A percentile compares a stretch with the other conserved stretches of the same genome.
Conservation (phyloP, 2,113 vertebrate genomes). For the Pseudois nayaur region DNA sequence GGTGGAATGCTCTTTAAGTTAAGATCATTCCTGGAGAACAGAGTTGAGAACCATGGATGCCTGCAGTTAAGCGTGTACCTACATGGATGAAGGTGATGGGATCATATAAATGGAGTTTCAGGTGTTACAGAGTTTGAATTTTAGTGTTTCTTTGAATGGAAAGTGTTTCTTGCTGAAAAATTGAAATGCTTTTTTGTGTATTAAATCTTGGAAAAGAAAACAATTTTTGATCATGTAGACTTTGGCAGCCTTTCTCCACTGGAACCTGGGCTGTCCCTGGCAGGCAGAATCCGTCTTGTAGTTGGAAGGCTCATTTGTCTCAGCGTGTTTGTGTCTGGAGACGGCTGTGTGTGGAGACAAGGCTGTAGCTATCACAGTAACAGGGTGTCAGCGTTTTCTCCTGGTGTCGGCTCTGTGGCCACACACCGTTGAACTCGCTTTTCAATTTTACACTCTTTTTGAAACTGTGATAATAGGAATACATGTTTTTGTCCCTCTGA, state of each 20-base stretch:
- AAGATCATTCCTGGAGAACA: neutral
- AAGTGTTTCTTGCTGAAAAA: neutral
- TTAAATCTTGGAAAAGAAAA: neutral
- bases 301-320: conserved; percentile 4
- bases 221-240: neutral
- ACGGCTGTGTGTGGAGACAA: neutral
- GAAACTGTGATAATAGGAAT: conserved; percentile 31
- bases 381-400: neutral
- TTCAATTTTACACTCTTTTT: conserved; percentile 12
- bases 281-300: neutral
- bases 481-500: conserved; percentile 32
- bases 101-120: neutral
- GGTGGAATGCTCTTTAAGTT: conserved; percentile 1
- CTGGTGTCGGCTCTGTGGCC: neutral
- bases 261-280: neutral
- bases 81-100: neutral
- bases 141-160: neutral
- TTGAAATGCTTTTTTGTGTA: neutral
- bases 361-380: neutral
- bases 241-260: neutral
- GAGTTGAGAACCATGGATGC: neutral
- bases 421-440: neutral
- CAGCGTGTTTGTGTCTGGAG: neutral
- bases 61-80: neutral
- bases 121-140: neutral